Evolutionary conservation across 2,113 vertebrate species (phyloP).

Genomic region (Acrocephalus kingi): DNA sequence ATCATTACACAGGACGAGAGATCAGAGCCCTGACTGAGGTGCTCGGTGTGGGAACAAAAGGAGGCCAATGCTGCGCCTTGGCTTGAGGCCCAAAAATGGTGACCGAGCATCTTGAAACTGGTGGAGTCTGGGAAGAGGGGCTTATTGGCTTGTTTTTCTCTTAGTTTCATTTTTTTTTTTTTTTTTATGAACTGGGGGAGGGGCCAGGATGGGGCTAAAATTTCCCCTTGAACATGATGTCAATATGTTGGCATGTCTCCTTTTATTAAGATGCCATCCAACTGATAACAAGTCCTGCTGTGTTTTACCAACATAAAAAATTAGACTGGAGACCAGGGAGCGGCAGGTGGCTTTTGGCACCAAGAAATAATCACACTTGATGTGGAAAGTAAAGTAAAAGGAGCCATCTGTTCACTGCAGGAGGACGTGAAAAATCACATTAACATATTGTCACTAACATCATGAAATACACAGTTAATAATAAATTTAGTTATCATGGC

Average conservation of each 20-base stretch:
- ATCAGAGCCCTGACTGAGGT: slow-evolving; percentile 82
- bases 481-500: slow-evolving; percentile 94
- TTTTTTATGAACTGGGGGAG: slow-evolving; percentile 29
- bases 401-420: slow-evolving; percentile 99
- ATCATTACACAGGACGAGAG: slow-evolving; percentile 86
- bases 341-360: slow-evolving; percentile 99
- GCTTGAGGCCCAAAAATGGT: slow-evolving; percentile 79
- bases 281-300: slow-evolving; percentile 99
- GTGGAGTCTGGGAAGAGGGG: slow-evolving; percentile 4
- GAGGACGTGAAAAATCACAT: slow-evolving; percentile 92
- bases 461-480: slow-evolving; percentile 99
- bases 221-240: slow-evolving; percentile 97
- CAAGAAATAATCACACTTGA: slow-evolving; percentile 99
- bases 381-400: slow-evolving; percentile 99
- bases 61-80: slow-evolving; percentile 82
- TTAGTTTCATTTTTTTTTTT: slow-evolving; percentile 4
- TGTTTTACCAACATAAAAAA: slow-evolving; percentile 99
- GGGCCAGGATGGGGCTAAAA: slow-evolving; percentile 76
- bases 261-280: slow-evolving; percentile 99
- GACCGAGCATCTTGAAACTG: slow-evolving; percentile 71
- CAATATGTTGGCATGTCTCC: slow-evolving; percentile 98
- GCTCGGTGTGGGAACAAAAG: slow-evolving; percentile 83
- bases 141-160: not conserved
- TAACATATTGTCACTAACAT: slow-evolving; percentile 99
- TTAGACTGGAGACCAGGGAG: slow-evolving; percentile 96